Percentiles rank a stretch among this genome's conserved stretches.
phyloP scores from a whole-genome alignment of 2,113 vertebrate species.

The Megalops atlanticus region DNA sequence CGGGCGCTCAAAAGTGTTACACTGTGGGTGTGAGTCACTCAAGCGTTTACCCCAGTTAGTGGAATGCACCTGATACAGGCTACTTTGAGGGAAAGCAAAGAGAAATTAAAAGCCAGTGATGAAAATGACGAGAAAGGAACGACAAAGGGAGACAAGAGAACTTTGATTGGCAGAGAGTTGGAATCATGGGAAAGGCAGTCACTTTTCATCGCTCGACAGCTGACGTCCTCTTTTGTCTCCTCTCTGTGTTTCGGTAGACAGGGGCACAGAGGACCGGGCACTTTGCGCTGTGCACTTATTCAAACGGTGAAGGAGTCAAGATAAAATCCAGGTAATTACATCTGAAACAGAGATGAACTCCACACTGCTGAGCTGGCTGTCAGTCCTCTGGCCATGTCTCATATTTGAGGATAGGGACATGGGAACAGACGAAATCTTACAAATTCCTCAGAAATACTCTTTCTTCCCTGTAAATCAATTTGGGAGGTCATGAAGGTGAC shows the following conservation, averaged over 20 bases:
- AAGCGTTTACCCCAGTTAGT: conserved; percentile 16
- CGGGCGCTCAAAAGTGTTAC: neutral
- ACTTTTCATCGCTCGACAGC: conserved; percentile 62
- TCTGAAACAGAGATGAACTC: neutral
- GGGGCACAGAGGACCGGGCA: conserved; percentile 3
- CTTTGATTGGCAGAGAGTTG: conserved; percentile 58
- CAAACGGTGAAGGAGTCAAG: neutral
- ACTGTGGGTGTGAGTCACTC: conserved; percentile 30
- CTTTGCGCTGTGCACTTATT: neutral
- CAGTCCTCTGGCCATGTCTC: too few relatives aligned
- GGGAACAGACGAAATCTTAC: too few relatives aligned
- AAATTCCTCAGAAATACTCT: too few relatives aligned
- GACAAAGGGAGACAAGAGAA: conserved; percentile 23
- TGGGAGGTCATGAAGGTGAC: too few relatives aligned
- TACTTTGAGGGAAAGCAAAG: neutral
- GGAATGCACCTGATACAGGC: neutral
- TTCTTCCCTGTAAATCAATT: too few relatives aligned
- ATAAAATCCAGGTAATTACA: conserved; percentile 2
- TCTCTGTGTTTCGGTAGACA: conserved; percentile 39
- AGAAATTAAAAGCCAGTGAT: conserved; percentile 2
- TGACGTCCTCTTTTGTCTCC: conserved; percentile 46
- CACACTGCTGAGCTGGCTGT: neutral
- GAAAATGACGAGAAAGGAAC: conserved; percentile 14
- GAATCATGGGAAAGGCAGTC: conserved; percentile 46
- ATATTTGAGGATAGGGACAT: too few relatives aligned